These are phyloP conservation scores for Electrona antarctica DNA, from an alignment of 2,113 vertebrate genomes.

Conservation along the genomic window DNA sequence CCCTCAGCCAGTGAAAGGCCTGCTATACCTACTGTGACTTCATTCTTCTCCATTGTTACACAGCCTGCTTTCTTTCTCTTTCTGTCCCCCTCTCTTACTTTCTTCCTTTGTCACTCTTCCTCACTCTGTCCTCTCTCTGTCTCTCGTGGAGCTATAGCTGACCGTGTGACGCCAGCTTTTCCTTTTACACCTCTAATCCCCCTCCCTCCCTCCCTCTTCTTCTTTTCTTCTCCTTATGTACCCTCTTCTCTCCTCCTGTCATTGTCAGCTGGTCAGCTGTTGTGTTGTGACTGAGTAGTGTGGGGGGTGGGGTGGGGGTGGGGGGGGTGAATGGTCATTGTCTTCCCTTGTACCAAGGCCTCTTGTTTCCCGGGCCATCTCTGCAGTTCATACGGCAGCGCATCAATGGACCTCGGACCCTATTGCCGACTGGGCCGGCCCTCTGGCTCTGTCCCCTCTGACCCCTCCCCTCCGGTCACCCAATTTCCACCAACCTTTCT, in stretches of 20 bases:
- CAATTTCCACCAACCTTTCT: background rate
- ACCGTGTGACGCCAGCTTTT: slow-evolving; percentile 26
- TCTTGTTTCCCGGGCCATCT: slow-evolving; percentile 47
- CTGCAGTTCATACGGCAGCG: slow-evolving; percentile 37
- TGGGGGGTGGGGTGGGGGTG: background rate
- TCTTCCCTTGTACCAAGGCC: slow-evolving; percentile 70
- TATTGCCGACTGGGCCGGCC: slow-evolving; percentile 18
- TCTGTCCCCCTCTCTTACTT: slow-evolving; percentile 3
- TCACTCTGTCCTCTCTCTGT: slow-evolving; percentile 12
- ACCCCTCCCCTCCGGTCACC: background rate
- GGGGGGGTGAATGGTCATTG: slow-evolving; percentile 62
- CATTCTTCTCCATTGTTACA: slow-evolving; percentile 31
- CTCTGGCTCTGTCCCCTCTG: background rate
- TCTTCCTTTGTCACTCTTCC: slow-evolving; percentile 15
- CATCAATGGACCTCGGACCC: slow-evolving; percentile 46
- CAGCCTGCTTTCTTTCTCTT: slow-evolving; percentile 8
- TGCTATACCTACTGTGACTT: slow-evolving; percentile 20
- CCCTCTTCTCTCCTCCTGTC: slow-evolving; percentile 19
- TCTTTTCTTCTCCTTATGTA: background rate
- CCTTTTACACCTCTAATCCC: slow-evolving; percentile 18
- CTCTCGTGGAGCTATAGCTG: background rate
- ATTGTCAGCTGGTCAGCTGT: slow-evolving; percentile 60
- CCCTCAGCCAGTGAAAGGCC: slow-evolving; percentile 16
- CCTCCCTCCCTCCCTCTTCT: background rate
- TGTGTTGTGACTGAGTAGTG: slow-evolving; percentile 36